phyloP scores from a whole-genome alignment of 2,888 invertebrate species.

The Nebria salina region DNA sequence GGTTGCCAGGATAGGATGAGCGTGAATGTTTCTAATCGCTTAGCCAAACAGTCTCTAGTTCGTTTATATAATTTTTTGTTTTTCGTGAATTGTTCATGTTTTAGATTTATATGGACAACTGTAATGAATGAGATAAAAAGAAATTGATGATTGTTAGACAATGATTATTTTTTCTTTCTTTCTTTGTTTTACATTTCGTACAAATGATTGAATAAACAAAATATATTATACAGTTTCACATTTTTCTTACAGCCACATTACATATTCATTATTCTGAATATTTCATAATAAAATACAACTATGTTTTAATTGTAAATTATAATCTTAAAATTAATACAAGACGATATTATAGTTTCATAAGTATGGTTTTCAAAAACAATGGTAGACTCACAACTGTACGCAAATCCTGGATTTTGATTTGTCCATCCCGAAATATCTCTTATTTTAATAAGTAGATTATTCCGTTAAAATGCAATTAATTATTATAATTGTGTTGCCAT shows the following conservation, averaged over 20 bases:
- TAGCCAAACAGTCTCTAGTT: conserved; percentile 58
- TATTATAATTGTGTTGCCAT: not conserved
- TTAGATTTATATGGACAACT: conserved; percentile 67
- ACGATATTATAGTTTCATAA: conserved; percentile 1
- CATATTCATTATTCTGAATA: not conserved
- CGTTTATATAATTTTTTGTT: conserved; percentile 64
- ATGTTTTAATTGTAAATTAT: conserved; percentile 1
- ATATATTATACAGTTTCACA: conserved; percentile 21
- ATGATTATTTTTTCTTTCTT: conserved; percentile 6
- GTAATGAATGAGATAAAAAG: conserved; percentile 51
- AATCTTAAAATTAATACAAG: not conserved
- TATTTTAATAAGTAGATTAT: not conserved
- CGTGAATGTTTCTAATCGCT: conserved; percentile 61
- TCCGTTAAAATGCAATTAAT: not conserved
- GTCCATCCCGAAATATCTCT: not conserved
- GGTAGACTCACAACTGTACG: not conserved
- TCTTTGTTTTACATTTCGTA: conserved; percentile 7
- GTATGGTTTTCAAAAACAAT: not conserved
- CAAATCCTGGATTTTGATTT: not conserved
- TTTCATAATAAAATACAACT: conserved; percentile 1
- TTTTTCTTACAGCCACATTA: conserved; percentile 9
- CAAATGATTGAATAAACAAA: conserved; percentile 21
- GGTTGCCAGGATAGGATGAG: conserved; percentile 67
- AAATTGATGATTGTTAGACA: conserved; percentile 2
- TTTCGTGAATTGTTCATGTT: conserved; percentile 61